phyloP scores from a whole-genome alignment of 2,113 vertebrate species.

The Dasyurus viverrinus region DNA sequence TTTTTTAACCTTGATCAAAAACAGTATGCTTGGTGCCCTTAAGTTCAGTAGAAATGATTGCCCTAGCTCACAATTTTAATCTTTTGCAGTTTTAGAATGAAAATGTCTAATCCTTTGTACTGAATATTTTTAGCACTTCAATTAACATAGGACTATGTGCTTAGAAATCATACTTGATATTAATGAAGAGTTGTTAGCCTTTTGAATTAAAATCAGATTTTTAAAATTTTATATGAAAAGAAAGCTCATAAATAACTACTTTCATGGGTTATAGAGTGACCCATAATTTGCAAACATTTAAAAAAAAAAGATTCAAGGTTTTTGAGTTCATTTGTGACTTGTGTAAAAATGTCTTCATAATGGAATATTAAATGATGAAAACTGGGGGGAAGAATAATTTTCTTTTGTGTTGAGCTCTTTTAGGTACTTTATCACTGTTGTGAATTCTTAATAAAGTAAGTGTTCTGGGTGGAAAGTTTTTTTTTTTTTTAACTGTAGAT shows the following conservation, averaged over 20 bases:
- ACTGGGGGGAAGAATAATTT: not conserved
- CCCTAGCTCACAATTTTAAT: slow-evolving; percentile 33
- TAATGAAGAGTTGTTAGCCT: not conserved
- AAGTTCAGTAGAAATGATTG: not conserved
- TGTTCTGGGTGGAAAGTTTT: not conserved
- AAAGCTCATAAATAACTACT: not conserved
- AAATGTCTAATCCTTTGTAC: not conserved
- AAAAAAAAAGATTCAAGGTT: slow-evolving; percentile 17
- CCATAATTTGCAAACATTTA: not conserved
- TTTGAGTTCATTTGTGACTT: slow-evolving; percentile 2
- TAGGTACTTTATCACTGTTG: slow-evolving; percentile 15
- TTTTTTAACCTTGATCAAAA: not conserved
- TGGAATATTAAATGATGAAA: not conserved
- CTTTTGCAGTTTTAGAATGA: not conserved
- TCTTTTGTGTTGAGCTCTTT: not conserved
- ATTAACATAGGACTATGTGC: slow-evolving; percentile 4
- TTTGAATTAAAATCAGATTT: not conserved
- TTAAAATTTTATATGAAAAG: not conserved
- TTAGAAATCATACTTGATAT: not conserved
- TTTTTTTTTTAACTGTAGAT: slow-evolving; percentile 23
- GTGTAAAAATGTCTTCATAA: not conserved
- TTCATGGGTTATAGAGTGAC: not conserved
- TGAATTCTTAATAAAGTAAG: slow-evolving; percentile 12
- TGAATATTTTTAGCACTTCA: slow-evolving; percentile 13
- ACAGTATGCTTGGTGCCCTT: slow-evolving; percentile 28